Conservation (phyloP, 2,888 invertebrate species). For the Gari tellinella region DNA sequence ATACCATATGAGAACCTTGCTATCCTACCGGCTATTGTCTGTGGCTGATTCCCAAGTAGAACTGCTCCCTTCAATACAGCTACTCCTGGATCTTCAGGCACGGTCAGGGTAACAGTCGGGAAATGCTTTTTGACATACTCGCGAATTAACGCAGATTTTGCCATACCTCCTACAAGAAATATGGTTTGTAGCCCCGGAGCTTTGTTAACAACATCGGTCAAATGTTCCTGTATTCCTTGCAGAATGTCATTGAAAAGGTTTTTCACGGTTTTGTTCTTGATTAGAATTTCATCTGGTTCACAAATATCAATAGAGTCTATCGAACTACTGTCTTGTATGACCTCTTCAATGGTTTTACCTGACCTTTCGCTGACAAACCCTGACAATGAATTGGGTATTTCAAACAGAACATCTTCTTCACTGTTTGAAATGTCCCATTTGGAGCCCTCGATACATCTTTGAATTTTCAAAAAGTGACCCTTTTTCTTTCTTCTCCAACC, state of each 20-base stretch:
- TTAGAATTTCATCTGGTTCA: constrained; percentile 5
- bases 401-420: constrained; percentile 4
- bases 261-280: constrained; percentile 12
- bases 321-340: neutral
- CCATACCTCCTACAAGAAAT: constrained; percentile 28
- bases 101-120: neutral
- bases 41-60: constrained; percentile 20
- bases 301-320: neutral
- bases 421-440: constrained; percentile 18
- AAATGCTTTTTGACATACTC: constrained; percentile 13
- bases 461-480: constrained; percentile 14
- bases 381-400: constrained; percentile 12
- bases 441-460: constrained; percentile 20
- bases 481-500: constrained; percentile 3
- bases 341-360: constrained; percentile 1
- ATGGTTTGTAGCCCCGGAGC: constrained; percentile 10
- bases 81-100: constrained; percentile 21
- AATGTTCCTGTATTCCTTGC: neutral
- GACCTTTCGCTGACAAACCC: neutral
- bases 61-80: constrained; percentile 26
- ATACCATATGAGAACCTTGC: constrained; percentile 31
- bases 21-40: constrained; percentile 21
- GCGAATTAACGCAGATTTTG: constrained; percentile 16
- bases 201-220: neutral
- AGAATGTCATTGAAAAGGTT: constrained; percentile 11